A percentile compares a stretch with the other conserved stretches of the same genome.
These are phyloP conservation scores for Encarsia formosa DNA, from an alignment of 2,888 invertebrate species.

Conservation along the genomic window DNA sequence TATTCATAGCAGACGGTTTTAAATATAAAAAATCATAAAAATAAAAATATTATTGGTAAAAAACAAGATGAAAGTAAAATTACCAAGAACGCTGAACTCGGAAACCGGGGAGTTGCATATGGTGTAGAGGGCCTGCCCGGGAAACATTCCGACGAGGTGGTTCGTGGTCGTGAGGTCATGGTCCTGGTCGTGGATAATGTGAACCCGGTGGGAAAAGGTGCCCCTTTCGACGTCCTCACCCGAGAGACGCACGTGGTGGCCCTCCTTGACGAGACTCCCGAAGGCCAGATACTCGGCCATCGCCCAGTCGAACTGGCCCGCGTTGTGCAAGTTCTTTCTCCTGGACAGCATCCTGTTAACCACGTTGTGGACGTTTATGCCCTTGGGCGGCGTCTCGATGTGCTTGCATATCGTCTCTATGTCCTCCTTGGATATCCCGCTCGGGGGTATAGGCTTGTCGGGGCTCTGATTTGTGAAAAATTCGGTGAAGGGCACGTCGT, in stretches of 20 bases:
- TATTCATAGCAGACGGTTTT: too few species aligned
- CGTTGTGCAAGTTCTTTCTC: constrained; percentile 56
- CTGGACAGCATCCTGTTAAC: constrained; percentile 49
- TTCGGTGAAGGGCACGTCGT: constrained; percentile 58
- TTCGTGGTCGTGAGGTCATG: constrained; percentile 61
- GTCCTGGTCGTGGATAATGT: constrained; percentile 76
- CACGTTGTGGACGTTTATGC: constrained; percentile 61
- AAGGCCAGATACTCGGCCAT: constrained; percentile 76
- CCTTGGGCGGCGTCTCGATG: constrained; percentile 64
- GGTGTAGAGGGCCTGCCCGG: constrained; percentile 72
- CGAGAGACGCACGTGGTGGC: constrained; percentile 68
- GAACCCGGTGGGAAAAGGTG: constrained; percentile 74
- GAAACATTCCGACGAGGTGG: constrained; percentile 62
- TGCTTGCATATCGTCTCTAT: constrained; percentile 63
- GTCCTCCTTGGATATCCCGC: constrained; percentile 65
- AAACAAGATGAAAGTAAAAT: too few species aligned
- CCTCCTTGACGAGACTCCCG: constrained; percentile 71
- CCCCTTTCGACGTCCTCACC: constrained; percentile 82
- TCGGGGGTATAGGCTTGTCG: constrained; percentile 58
- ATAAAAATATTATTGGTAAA: too few species aligned
- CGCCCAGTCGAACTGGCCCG: constrained; percentile 71
- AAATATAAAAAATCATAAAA: too few species aligned
- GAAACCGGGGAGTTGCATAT: constrained; percentile 78
- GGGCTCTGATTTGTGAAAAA: constrained; percentile 60
- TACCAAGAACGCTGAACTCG: constrained; percentile 62